phyloP scores from a whole-genome alignment of 2,888 invertebrate genomes.

The Papilio protenor region DNA sequence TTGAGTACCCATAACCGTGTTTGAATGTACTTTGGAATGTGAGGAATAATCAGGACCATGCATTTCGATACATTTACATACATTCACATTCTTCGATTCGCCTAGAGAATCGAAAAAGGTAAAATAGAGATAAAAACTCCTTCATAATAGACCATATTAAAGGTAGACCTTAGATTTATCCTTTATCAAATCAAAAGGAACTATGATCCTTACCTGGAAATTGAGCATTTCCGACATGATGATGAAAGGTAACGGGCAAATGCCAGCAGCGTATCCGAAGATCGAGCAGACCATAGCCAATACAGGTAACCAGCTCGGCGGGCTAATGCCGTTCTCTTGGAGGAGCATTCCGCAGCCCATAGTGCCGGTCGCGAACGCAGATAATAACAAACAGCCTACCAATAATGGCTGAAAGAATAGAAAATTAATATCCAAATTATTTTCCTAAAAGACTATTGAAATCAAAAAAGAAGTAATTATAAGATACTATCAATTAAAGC shows the following conservation, averaged over 20 bases:
- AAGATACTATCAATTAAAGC: too few relatives aligned
- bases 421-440: not conserved
- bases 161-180: too few relatives aligned
- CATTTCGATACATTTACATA: too few relatives aligned
- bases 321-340: constrained; percentile 49
- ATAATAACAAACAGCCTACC: constrained; percentile 48
- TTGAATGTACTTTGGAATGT: too few relatives aligned
- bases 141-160: too few relatives aligned
- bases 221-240: constrained; percentile 65
- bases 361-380: constrained; percentile 49
- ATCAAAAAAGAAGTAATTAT: too few relatives aligned
- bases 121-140: too few relatives aligned
- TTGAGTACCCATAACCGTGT: too few relatives aligned
- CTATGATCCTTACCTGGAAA: constrained; percentile 56
- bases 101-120: too few relatives aligned
- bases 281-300: constrained; percentile 53
- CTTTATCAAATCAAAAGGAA: not conserved
- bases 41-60: too few relatives aligned
- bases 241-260: constrained; percentile 60
- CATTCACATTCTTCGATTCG: too few relatives aligned
- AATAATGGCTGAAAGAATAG: constrained; percentile 55
- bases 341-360: constrained; percentile 56
- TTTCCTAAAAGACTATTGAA: too few relatives aligned
- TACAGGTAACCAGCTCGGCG: constrained; percentile 59
- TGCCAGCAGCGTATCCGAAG: constrained; percentile 58